These are phyloP conservation scores for Netelia fuscicornis DNA, from an alignment of 2,888 invertebrate genomes.

Conservation along the genomic window DNA sequence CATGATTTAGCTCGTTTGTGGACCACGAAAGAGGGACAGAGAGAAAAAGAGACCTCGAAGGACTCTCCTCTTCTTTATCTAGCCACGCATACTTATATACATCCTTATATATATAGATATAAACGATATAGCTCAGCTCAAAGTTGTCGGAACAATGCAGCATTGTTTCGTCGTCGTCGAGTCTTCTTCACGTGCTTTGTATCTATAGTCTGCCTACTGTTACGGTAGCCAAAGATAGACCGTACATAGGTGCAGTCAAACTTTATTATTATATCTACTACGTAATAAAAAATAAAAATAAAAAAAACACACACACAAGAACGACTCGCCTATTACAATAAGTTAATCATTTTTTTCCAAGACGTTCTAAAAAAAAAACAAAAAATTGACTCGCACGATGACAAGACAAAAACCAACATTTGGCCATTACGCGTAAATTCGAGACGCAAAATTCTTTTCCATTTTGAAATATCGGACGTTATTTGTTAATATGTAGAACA, in stretches of 20 bases:
- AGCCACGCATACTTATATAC: background rate
- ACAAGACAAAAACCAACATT: no score
- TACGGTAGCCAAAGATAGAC: constrained; percentile 66
- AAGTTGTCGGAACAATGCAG: constrained; percentile 81
- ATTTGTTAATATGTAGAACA: constrained; percentile 30
- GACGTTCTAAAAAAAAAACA: background rate
- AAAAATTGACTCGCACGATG: background rate
- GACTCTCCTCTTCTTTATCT: constrained; percentile 50
- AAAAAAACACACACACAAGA: no score
- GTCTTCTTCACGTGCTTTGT: constrained; percentile 63
- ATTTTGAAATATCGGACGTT: background rate
- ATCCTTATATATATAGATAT: constrained; percentile 23
- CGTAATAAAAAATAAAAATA: constrained; percentile 13
- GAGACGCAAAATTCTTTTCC: background rate
- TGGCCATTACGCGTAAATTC: no score
- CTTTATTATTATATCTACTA: constrained; percentile 57
- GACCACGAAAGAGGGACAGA: constrained; percentile 15
- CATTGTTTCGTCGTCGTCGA: constrained; percentile 80
- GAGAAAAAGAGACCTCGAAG: constrained; percentile 14
- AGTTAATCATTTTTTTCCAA: background rate
- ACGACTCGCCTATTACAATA: background rate
- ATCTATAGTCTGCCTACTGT: constrained; percentile 72
- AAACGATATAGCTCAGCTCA: constrained; percentile 73
- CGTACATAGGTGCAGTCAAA: constrained; percentile 53
- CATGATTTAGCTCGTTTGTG: constrained; percentile 68